These are phyloP conservation scores for Epinephelus moara DNA, from an alignment of 2,113 vertebrate species.

Conservation along the genomic window DNA sequence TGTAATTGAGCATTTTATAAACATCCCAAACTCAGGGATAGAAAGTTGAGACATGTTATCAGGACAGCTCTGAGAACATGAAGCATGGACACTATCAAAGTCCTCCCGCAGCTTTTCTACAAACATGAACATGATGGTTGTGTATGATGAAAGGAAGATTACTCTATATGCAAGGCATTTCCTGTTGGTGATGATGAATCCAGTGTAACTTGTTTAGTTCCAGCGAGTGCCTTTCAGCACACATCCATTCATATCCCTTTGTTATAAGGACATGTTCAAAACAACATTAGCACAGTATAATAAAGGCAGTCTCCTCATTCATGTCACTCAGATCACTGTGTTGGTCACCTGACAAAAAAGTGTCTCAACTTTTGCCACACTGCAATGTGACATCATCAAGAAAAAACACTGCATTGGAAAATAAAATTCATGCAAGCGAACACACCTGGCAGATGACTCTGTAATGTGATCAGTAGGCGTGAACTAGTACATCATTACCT, in stretches of 20 bases:
- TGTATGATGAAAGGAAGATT: neutral
- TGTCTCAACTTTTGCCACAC: neutral
- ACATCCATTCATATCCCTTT: too few relatives aligned
- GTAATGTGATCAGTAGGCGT: neutral
- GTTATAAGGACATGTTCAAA: neutral
- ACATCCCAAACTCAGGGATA: neutral
- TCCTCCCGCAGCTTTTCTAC: neutral
- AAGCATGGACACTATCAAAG: conserved; percentile 1
- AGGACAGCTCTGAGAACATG: neutral
- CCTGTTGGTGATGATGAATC: neutral
- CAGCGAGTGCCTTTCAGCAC: neutral
- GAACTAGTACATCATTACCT: too few relatives aligned
- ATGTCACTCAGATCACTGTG: neutral
- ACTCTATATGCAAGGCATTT: neutral
- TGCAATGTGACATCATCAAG: neutral
- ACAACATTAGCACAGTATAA: neutral
- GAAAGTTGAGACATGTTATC: neutral
- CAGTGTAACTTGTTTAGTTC: neutral
- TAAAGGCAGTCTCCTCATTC: neutral
- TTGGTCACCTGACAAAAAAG: too few relatives aligned
- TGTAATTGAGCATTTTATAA: neutral
- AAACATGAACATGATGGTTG: neutral
- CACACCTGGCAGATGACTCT: neutral
- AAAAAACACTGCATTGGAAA: too few relatives aligned
- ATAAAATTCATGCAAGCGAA: neutral